Base-by-base conservation (phyloP, 2,797 vertebrate species). In the Rhinophrynus dorsalis region DNA sequence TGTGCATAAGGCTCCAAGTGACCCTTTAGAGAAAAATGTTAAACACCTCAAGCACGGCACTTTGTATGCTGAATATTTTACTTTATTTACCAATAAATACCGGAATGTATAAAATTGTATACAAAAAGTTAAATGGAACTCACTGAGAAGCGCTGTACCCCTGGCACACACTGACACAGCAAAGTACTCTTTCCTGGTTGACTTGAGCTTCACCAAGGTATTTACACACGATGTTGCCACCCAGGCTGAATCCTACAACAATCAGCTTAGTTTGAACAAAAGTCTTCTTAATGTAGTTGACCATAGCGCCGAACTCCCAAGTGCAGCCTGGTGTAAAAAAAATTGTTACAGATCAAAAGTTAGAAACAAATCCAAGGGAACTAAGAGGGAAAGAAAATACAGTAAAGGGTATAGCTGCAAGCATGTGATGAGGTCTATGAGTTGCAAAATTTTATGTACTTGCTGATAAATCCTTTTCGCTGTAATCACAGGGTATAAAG, bases 191-290 rank as follows among this genome's bases (percentile, higher is more conserved):
- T 42, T 99, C 97, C 84, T 99, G 97, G 85, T 98, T 99, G 26
- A 77, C 79, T 32, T 82, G 90, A 76, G 84, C 95, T 86, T 99
- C 97, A 3, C 97, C 97, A 80, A 99, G 79, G 78, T 96, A 99
- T 79, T 99, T 99, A 80, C 97, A 99, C 10, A 98, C 96, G 0
- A 99, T 99, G 84, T 99, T 99, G 13, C 97, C 97, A 0, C 97
- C 97, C 52, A 99, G 89, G 77, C 97, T 99, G 84, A 99, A 99
- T 77, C 97, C 97, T 64, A 99, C 93, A 0, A 98, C 94, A 0
- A 96, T 92, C 64, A 99, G 85, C 79, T 93, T 91, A 24, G 93
- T 95, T 77, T 96, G 90, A 50, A 92, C 93, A 61, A 92, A 96
- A 0, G 86, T 80, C 82, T 92, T 94, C 87, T 92, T 97, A 67